phyloP scores from a whole-genome alignment of 2,797 vertebrate species.

The Synanceia verrucosa region DNA sequence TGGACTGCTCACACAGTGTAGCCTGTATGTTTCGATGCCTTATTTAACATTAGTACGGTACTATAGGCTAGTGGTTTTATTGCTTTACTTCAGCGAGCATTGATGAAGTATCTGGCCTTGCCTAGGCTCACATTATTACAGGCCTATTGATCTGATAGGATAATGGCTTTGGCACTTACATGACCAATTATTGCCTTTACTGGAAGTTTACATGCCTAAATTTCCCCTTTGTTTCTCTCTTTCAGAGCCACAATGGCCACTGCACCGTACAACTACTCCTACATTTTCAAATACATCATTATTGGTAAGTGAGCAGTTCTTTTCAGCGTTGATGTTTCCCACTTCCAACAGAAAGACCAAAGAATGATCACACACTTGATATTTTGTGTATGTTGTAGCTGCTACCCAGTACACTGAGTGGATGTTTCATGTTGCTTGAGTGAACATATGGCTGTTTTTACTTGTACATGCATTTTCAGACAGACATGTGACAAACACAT shows the following conservation, averaged over 20 bases:
- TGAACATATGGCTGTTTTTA: not conserved
- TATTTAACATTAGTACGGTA: not conserved
- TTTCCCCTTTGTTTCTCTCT: constrained; percentile 36
- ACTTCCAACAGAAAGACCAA: too few relatives aligned
- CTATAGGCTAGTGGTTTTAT: not conserved
- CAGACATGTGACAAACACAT: not conserved
- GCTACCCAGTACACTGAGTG: too few relatives aligned
- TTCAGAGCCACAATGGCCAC: constrained; percentile 98
- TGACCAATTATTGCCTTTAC: not conserved
- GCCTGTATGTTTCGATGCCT: not conserved
- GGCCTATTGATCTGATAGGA: not conserved
- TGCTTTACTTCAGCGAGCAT: not conserved
- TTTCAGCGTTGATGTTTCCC: not conserved
- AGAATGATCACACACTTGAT: too few relatives aligned
- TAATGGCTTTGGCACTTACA: constrained; percentile 4
- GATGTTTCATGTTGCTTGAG: too few relatives aligned
- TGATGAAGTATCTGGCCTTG: not conserved
- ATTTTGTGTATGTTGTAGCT: too few relatives aligned
- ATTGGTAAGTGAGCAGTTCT: constrained; percentile 89
- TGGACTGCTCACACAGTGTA: not conserved
- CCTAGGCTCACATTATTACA: not conserved
- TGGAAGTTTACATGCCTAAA: not conserved
- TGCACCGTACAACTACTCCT: constrained; percentile 99
- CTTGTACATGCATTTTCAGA: constrained; percentile 4
- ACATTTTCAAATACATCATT: constrained; percentile 99